Evolutionary conservation across 2,888 invertebrate species (phyloP), one percentile per base, ranked within the genome.

Genomic region (Merodon equestris): DNA sequence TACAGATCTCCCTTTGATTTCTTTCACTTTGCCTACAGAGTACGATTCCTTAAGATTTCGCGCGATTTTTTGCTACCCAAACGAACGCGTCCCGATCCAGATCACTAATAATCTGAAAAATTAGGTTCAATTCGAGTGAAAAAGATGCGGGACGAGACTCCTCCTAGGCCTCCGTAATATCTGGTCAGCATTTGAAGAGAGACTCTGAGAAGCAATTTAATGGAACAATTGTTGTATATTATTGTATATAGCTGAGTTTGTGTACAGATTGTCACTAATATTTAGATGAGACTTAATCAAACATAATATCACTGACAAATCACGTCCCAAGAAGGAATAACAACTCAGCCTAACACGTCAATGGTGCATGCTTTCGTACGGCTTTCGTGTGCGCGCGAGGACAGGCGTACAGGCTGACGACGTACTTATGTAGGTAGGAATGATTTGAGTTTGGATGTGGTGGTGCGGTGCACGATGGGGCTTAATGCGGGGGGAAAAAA

Each of bases 251-350:
- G 47, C 42, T 68, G 50, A 74, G 51, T 79, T 74, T 73, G 79
- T 79, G 60, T 64, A 74, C 68, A 68, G 73, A 73, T 73, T 68
- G 79, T 66, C 79, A 79, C 79, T 68, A 79, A 79, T 79, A 79
- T 79, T 74, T 70, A 74, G 74, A 79, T 64, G 68, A 64, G 74
- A 64, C 79, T 79, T 79, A 79, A 79, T 79, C 79, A 79, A 74
- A 70, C 74, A 70, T 79, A 79, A 79, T 74, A 64, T 54, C 73
- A 63, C 63, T 60, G 64, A 70, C 74, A 74, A 79, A 79, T 79
- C 74, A 60, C 68, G 58, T 74, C 58, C 60, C 70, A 54, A 74
- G 45, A 60, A 79, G 68, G 50, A 73, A 70, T 58, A 56, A 64
- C n/a, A 40, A n/a, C 40, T 40, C 40, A n/a, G 79, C 79, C 79